Percentiles rank a stretch among this genome's conserved stretches.
Evolutionary conservation across 2,113 vertebrate species (phyloP).

Genomic region (Ptilorrhoa leucosticta): DNA sequence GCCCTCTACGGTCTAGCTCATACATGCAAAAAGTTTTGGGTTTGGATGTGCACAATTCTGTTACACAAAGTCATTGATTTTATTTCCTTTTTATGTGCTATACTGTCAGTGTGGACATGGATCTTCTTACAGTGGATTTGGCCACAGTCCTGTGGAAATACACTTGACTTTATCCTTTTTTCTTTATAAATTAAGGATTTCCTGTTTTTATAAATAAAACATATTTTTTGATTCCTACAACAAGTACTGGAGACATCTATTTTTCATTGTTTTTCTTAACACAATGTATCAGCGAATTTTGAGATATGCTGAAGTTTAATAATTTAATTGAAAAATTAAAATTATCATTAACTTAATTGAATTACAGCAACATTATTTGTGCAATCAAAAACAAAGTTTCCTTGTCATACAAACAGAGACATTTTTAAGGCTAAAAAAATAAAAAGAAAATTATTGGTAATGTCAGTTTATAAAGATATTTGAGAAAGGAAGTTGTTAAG

Average conservation of each 20-base stretch:
- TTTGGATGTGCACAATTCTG: accelerated
- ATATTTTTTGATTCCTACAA: not conserved
- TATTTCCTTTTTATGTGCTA: not conserved
- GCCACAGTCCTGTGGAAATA: not conserved
- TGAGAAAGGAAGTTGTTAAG: not conserved
- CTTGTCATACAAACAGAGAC: not conserved
- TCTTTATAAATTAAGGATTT: not conserved
- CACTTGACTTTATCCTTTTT: not conserved
- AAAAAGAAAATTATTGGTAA: not conserved
- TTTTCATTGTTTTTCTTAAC: not conserved
- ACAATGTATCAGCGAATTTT: not conserved
- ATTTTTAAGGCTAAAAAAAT: not conserved
- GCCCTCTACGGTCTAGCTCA: not conserved
- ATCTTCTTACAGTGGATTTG: not conserved
- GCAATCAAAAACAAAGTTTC: not conserved
- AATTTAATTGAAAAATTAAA: not conserved
- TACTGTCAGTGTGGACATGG: accelerated
- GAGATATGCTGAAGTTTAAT: not conserved
- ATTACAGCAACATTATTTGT: not conserved
- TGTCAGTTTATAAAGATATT: not conserved
- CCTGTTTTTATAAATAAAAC: not conserved
- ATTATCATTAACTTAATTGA: not conserved
- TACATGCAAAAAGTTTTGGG: not conserved
- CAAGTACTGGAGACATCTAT: not conserved
- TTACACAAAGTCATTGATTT: not conserved